phyloP scores from a whole-genome alignment of 2,113 vertebrate genomes.

The Hydropotes inermis region DNA sequence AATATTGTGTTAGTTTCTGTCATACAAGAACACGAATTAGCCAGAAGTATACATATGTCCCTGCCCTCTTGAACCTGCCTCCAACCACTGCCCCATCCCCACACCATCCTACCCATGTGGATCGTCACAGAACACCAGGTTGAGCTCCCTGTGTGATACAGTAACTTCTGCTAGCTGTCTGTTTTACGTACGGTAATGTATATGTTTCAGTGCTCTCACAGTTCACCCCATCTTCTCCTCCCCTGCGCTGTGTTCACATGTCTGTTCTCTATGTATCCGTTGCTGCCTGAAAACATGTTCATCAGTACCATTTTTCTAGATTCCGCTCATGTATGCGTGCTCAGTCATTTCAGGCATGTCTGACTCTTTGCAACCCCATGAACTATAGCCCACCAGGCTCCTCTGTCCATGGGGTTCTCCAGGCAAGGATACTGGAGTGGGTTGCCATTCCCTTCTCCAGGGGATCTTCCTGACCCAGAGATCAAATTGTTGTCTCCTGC shows the following conservation, averaged over 20 bases:
- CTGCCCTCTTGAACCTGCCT: background rate
- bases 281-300: background rate
- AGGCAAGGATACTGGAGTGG: background rate
- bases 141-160: background rate
- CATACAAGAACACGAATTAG: background rate
- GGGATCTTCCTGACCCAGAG: background rate
- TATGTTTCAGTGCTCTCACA: background rate
- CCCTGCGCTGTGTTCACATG: background rate
- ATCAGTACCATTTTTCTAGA: background rate
- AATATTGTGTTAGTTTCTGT: background rate
- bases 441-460: background rate
- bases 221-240: background rate
- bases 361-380: background rate
- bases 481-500: background rate
- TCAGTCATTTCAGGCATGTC: background rate
- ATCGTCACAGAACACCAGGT: accelerated
- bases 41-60: background rate
- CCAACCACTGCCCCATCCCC: background rate
- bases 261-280: background rate
- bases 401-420: background rate
- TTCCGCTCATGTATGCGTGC: accelerated
- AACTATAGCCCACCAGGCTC: background rate
- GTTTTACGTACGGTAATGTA: background rate
- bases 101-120: background rate
- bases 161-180: background rate